These are phyloP conservation scores for Brachyptera risi DNA, from an alignment of 2,888 invertebrate genomes.

Conservation along the genomic window DNA sequence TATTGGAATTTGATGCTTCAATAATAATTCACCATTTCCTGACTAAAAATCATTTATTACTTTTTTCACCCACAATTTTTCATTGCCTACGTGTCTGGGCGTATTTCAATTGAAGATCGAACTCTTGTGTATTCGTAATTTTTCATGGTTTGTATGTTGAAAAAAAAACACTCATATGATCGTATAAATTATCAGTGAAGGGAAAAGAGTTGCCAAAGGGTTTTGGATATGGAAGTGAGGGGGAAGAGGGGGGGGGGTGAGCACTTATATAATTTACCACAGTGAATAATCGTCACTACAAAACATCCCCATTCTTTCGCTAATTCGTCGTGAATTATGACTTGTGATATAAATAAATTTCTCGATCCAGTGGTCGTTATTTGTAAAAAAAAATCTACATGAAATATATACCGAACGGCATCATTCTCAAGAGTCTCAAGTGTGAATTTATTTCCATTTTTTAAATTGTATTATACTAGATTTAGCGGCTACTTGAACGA, in stretches of 20 bases:
- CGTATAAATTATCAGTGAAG: neutral
- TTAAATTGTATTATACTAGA: too few species aligned
- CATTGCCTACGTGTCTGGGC: neutral
- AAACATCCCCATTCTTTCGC: neutral
- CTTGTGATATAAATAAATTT: constrained; percentile 21
- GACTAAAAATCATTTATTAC: too few species aligned
- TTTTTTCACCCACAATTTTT: neutral
- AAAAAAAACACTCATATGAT: neutral
- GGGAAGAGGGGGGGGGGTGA: too few species aligned
- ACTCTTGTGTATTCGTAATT: constrained; percentile 3
- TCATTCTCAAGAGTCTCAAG: neutral
- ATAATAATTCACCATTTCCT: too few species aligned
- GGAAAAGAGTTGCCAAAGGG: neutral
- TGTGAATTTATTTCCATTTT: neutral
- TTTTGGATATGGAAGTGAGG: neutral
- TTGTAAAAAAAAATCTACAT: too few species aligned
- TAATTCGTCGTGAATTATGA: neutral
- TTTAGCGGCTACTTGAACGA: neutral
- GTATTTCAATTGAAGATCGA: constrained; percentile 1
- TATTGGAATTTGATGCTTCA: too few species aligned
- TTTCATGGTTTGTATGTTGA: constrained; percentile 14
- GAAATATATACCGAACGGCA: neutral
- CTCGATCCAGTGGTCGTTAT: neutral
- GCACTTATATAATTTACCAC: neutral
- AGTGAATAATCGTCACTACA: constrained; percentile 9